Evolutionary conservation across 2,797 vertebrate genomes (phyloP), one percentile per base, ranked within the genome.

Genomic region (Enteromius mattozi): DNA sequence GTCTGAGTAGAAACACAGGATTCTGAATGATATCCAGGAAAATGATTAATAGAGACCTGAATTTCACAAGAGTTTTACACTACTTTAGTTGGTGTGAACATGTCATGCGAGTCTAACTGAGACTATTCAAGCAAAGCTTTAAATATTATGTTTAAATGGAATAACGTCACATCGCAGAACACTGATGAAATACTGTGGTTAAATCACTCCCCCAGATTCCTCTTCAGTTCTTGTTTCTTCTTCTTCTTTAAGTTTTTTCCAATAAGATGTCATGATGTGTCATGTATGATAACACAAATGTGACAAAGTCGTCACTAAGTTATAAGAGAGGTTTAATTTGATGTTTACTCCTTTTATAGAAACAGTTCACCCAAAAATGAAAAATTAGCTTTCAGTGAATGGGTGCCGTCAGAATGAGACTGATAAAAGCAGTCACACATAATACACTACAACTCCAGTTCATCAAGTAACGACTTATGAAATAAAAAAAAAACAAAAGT

Each of bases 121-220:
- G n/a, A 71, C 24, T 45, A 45, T 35, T 66, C 6, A 66, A 81
- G 51, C 24, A 61, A 35, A 70, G 35, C 68, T 59, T 81, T 81
- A 40, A 70, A 70, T 12, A 68, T 37, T n/a, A 21, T 9, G 24
- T 56, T 42, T 4, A 24, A 51, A 30, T 3, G 3, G 35, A 45
- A 71, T 42, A 21, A 30, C 6, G 27, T 61, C 54, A 47, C 5
- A 21, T 14, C 1, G 4, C 21, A n/a, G 21, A 27, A 80, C 14
- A 9, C 2, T 51, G 12, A n/a, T 30, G 47, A 66, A 79, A 68
- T 59, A 42, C n/a, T 59, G 27, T 7, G 54, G 54, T 35, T 8
- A 51, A 2, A 63, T 74, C 35, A 63, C 70, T 82, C 66, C 70
- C 14, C 16, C 51, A 72, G n/a, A n/a, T 47, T 81, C 35, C 24